A percentile compares a stretch with the other conserved stretches of the same genome.
Evolutionary conservation across 2,888 invertebrate species (phyloP).

Genomic region (Archaeoteleia sp.): DNA sequence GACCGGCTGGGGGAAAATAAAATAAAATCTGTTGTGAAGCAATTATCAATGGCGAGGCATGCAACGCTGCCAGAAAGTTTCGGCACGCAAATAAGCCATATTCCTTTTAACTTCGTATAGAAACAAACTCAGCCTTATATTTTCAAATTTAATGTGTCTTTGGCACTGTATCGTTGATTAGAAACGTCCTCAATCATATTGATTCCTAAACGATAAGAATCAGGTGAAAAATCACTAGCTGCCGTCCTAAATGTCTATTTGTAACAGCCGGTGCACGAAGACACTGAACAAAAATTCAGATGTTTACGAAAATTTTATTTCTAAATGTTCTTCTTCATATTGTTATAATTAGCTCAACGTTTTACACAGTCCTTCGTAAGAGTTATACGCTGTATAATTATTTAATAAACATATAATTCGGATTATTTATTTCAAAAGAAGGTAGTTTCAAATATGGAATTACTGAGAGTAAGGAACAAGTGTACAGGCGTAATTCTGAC

Average conservation of each 20-base stretch:
- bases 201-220: conserved; percentile 51
- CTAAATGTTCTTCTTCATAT: too few species aligned
- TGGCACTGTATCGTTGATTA: conserved; percentile 60
- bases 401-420: not conserved
- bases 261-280: too few species aligned
- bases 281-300: too few species aligned
- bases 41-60: conserved; percentile 73
- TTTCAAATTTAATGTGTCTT: conserved; percentile 66
- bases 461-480: conserved; percentile 11
- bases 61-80: conserved; percentile 72
- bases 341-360: too few species aligned
- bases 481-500: conserved; percentile 7
- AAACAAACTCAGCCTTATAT: conserved; percentile 59
- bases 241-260: too few species aligned
- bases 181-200: conserved; percentile 45
- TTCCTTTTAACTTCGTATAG: conserved; percentile 70
- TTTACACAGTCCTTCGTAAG: too few species aligned
- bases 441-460: not conserved
- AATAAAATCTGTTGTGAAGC: conserved; percentile 72
- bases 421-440: not conserved
- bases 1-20: conserved; percentile 54
- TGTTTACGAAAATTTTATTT: too few species aligned
- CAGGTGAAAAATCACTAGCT: too few species aligned
- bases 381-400: not conserved
- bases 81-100: conserved; percentile 74